Conservation (phyloP, 1,140 invertebrate species). For the Heterodera schachtii region DNA sequence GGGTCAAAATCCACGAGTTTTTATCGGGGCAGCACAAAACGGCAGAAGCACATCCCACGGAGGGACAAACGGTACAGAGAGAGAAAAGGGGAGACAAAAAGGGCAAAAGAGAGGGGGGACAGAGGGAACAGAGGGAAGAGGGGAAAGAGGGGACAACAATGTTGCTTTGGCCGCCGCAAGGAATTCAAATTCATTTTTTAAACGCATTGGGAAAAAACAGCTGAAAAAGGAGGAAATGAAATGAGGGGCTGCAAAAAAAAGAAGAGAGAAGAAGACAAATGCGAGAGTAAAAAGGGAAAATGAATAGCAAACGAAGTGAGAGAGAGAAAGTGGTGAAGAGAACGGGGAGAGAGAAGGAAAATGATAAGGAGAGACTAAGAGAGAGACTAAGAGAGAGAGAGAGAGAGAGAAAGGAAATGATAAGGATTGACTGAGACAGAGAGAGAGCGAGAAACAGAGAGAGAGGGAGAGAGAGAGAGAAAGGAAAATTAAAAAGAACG, state of each 20-base stretch:
- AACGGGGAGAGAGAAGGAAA: background rate
- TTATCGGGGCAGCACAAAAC: background rate
- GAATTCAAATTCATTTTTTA: too few species aligned
- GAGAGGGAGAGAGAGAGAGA: background rate
- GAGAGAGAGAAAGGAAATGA: too few species aligned
- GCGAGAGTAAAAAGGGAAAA: background rate
- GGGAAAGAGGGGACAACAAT: too few species aligned
- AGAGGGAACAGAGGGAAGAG: background rate
- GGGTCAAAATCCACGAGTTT: conserved; percentile 5
- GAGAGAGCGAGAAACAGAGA: too few species aligned
- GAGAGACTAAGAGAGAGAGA: too few species aligned
- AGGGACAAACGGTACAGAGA: background rate
- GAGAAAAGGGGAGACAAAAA: background rate
- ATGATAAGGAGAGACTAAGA: background rate
- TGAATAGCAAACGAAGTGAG: background rate
- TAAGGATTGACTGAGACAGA: too few species aligned
- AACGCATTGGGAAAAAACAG: too few species aligned
- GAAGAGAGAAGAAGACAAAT: background rate
- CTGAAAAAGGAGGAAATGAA: too few species aligned
- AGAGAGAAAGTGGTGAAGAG: background rate
- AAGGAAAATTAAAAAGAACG: background rate
- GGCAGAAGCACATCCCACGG: background rate
- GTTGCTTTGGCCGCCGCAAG: too few species aligned
- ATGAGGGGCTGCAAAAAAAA: background rate
- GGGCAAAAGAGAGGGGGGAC: background rate